These are phyloP conservation scores for Spatula clypeata DNA, from an alignment of 2,797 vertebrate genomes.

Conservation along the genomic window DNA sequence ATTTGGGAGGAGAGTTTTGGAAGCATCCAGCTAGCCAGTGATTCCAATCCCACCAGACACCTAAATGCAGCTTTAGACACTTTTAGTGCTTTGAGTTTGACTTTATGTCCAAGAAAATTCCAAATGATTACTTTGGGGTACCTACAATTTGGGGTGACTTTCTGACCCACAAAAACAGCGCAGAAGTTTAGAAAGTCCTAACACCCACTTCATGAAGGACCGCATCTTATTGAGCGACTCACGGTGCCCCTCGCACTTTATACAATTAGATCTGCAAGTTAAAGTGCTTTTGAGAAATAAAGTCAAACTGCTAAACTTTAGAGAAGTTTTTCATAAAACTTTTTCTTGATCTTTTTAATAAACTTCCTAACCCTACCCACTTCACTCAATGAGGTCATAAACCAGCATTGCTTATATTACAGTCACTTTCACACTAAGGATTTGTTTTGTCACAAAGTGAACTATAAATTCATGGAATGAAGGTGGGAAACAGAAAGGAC, in stretches of 20 bases:
- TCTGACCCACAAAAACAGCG: neutral
- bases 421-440: slow-evolving; percentile 74
- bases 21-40: neutral
- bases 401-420: slow-evolving; percentile 55
- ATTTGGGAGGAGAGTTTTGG: neutral
- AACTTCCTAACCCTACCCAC: slow-evolving; percentile 57
- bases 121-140: neutral
- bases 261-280: too few species aligned
- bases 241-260: neutral
- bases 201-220: neutral
- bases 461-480: slow-evolving; percentile 31
- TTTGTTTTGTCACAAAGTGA: slow-evolving; percentile 64
- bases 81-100: neutral
- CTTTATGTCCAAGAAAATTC: neutral
- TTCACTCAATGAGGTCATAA: slow-evolving; percentile 47
- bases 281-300: neutral
- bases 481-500: slow-evolving; percentile 53
- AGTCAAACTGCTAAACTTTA: neutral
- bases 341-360: slow-evolving; percentile 65
- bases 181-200: neutral
- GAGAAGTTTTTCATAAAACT: neutral
- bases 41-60: neutral
- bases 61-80: neutral
- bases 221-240: neutral
- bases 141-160: neutral